Evolutionary conservation across 2,888 invertebrate species (phyloP), one percentile per base, ranked within the genome.

Genomic region (Synanthedon myopaeformis): DNA sequence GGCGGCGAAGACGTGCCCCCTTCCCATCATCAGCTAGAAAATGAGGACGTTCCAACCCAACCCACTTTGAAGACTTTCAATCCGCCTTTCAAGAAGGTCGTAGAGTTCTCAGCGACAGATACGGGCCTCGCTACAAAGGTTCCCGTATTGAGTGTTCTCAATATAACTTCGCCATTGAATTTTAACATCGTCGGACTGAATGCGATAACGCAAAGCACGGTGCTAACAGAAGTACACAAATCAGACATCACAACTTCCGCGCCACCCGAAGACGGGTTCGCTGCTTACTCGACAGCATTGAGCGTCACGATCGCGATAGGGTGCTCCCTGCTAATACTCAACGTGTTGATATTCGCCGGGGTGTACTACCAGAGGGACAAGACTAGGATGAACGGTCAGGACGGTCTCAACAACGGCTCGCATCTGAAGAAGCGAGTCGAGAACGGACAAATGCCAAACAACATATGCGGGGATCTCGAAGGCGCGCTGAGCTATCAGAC

Each of bases 301-400:
- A 96, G 96, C 76, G 96, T 96, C 0, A 97, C 96, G 14, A 96
- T 98, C 64, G 97, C 97, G 51, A 96, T 98, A 60, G 98, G 98
- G 45, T 96, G 97, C 72, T 96, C 96, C 4, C 82, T 98, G 56
- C 89, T 98, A 19, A 96, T 97, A 66, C 87, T 98, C 3, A 98
- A 98, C 74, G 95, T 97, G 51, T 86, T 97, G 35, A 96, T 98
- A 70, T 97, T 97, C 72, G 97, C 97, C 53, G 97, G 96, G 3
- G 96, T 97, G 0, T 97, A 97, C 76, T 97, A 97, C 72, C 97
- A 97, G 72, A 89, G 95, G 53, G 95, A 95, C 71, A 95, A 95
- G 76, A 93, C 93, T 58, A 89, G 93, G 61, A 91, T 93, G 87
- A 86, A 92, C 58, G 89, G 89, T 11, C 89, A 89, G 65, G 89